These are phyloP conservation scores for Mesoligia furuncula DNA, from an alignment of 2,888 invertebrate genomes.

Conservation along the genomic window DNA sequence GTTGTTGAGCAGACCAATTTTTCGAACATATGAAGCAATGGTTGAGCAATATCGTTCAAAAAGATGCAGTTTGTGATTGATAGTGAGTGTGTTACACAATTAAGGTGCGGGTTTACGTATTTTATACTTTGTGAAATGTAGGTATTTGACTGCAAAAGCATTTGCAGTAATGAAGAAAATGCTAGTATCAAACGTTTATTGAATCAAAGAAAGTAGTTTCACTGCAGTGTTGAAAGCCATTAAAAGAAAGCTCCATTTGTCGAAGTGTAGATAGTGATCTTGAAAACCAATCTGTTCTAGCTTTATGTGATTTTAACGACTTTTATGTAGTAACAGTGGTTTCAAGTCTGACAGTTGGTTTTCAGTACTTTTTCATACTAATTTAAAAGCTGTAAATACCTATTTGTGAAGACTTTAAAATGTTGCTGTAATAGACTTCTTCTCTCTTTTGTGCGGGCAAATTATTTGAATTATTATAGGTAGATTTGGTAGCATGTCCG, in stretches of 20 bases:
- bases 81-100: not conserved
- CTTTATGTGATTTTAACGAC: constrained; percentile 57
- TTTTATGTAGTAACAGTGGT: constrained; percentile 14
- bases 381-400: not conserved
- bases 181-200: constrained; percentile 18
- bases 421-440: not conserved
- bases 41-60: too few relatives aligned
- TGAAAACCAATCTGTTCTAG: constrained; percentile 57
- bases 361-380: not conserved
- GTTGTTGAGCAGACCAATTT: not conserved
- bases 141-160: not conserved
- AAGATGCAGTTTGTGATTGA: too few relatives aligned
- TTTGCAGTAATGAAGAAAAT: not conserved
- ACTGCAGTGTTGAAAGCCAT: constrained; percentile 34
- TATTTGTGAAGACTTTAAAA: not conserved
- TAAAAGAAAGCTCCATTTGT: constrained; percentile 55
- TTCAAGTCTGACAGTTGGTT: constrained; percentile 8
- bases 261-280: constrained; percentile 56
- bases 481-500: not conserved
- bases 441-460: not conserved
- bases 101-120: not conserved
- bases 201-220: constrained; percentile 32
- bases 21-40: too few relatives aligned
- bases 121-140: not conserved
- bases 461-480: too few relatives aligned